Base-by-base conservation (phyloP, 2,797 vertebrate species). In the Sebastes hubbsi region DNA sequence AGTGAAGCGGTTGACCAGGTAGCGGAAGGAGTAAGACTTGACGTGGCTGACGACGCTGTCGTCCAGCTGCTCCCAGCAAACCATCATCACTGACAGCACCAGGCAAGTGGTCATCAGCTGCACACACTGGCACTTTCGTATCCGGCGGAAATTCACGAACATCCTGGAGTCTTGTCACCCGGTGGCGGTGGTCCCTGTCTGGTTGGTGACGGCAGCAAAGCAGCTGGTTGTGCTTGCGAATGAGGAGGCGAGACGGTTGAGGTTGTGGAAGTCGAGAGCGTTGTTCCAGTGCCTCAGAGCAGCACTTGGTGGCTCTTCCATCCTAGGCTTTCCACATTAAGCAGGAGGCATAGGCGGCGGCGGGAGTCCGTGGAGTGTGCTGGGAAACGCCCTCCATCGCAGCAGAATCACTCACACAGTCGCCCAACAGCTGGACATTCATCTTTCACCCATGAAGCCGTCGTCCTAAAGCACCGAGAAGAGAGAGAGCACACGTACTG, bases 1-100 rank as follows among this genome's bases (percentile, higher is more conserved):
- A 83, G 86, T 70, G 63, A 97, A 98, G 82, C 91, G 93, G 71
- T 97, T 98, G 70, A 97, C 80, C 82, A 99, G 90, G 95, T 97
- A 97, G 93, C 97, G 96, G 91, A 96, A 98, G 0, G 97, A 97
- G 92, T 96, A 97, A 74, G 98, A 97, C 90, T 96, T 98, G 92
- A 99, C 88, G 12, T 97, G 96, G 89, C 83, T 96, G 81, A 97
- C 75, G 2, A 97, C 32, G 1, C 54, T 68, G 77, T 91, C 95
- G 92, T 97, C 96, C 61, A 97, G 84, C 0, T 96, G 91, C 87
- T 89, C 95, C 97, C 97, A 98, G 91, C 95, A 97, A 22, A 97
- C 64, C 96, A 97, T 97, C 81, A 99, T 59, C 81, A 95, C 90
- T 2, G 95, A 98, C 54, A 97, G 73, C 82, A 97, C 82, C 84